Base-by-base conservation (phyloP, 1,140 invertebrate genomes). In the Pseudomyrmex dendroicus region DNA sequence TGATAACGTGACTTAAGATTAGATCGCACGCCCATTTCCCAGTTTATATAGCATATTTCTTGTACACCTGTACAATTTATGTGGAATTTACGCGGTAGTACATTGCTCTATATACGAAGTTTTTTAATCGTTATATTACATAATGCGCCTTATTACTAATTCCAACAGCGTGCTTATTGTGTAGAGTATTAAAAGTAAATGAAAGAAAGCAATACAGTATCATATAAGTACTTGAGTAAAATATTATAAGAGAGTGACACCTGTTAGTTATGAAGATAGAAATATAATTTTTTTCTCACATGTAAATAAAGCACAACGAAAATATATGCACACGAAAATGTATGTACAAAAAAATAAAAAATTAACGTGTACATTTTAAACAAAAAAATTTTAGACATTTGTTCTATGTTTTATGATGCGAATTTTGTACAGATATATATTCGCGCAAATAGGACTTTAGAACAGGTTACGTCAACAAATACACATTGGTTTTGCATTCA, bases 161-260 rank as follows among this genome's bases (percentile, higher is more conserved):
- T 17, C 0, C 20, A 82, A 82, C 50, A 77, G 35, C 56, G 35
- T 57, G 59, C 17, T 63, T 25, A 25, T 25, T 48, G 22, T 10
- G 87, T 85, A 82, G 35, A 35, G 5, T 35, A 35, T 35, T 35
- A 7, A 0, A 35, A 86, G 48, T 78, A 84, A 82, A 87, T 89
- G 22, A 46, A 73, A 68, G 25, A 84, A 82, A 76, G 22, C 12
- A 12, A 48, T 44, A 85, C 77, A 72, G 64, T n/a, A 68, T 48
- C 50, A 2, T 5, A 90, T 91, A 91, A 91, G 89, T 92, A 92
- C 88, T 89, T 90, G 85, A 84, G 83, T 82, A 86, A 91, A 91
- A 86, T 92, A 91, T 89, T 59, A 54, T 35, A 35, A 35, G 35
- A 35, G 35, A 35, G 35, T 7, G 35, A 35, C 35, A 66, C 90